phyloP scores from a whole-genome alignment of 2,888 invertebrate genomes.

The Hirtodrosophila histrioides region DNA sequence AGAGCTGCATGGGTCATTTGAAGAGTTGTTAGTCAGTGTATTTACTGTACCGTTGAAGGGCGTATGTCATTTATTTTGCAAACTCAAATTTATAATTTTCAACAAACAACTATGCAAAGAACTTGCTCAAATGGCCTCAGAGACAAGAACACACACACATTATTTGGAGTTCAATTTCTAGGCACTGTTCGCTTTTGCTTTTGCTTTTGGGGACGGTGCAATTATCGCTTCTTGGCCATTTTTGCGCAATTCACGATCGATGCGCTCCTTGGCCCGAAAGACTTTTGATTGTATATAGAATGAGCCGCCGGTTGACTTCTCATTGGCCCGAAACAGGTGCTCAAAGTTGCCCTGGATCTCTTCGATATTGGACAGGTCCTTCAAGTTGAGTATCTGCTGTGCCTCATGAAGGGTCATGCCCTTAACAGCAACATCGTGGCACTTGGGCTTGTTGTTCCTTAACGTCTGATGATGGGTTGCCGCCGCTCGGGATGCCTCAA shows the following conservation, averaged over 20 bases:
- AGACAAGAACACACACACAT: too few species aligned
- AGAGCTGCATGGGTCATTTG: too few species aligned
- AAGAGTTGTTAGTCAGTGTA: too few species aligned
- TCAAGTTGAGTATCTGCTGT: constrained; percentile 95
- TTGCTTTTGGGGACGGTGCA: not conserved
- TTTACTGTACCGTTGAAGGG: too few species aligned
- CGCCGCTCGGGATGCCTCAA: constrained; percentile 93
- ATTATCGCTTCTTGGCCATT: not conserved
- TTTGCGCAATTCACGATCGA: constrained; percentile 89
- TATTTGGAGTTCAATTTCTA: too few species aligned
- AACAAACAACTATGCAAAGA: too few species aligned
- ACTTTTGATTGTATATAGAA: constrained; percentile 99
- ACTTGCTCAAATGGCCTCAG: too few species aligned
- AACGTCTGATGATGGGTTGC: constrained; percentile 89
- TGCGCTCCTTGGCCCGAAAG: constrained; percentile 94
- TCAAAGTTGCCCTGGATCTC: constrained; percentile 91
- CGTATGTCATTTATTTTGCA: too few species aligned
- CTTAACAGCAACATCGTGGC: constrained; percentile 61
- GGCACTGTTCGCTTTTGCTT: not conserved
- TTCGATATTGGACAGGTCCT: constrained; percentile 87
- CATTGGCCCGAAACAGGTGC: constrained; percentile 94
- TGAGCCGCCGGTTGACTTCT: constrained; percentile 96
- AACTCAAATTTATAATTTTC: too few species aligned
- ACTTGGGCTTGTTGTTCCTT: constrained; percentile 84
- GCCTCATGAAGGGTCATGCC: constrained; percentile 89